Base-by-base conservation (phyloP, 2,888 invertebrate species). In the Phania funesta region DNA sequence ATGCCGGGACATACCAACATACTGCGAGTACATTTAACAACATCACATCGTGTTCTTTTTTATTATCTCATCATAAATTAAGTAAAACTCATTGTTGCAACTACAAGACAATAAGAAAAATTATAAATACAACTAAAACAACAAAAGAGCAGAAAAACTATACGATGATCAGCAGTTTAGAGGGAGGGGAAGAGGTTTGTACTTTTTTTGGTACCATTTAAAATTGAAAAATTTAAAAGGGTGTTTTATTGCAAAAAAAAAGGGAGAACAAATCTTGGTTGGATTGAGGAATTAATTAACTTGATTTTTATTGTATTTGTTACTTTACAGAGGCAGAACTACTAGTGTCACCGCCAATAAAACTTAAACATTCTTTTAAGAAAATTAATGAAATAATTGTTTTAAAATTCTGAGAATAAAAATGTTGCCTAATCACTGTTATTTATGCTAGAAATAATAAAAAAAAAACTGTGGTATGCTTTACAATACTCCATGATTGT, bases 1-100 rank as follows among this genome's bases (percentile, higher is more conserved):
- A 38, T 35, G 58, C 70, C 16, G 29, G 60, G 56, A 48, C 54
- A 70, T 24, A 68, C n/a, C 32, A 50, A 48, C 56, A 6, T 44
- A 60, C 65, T 5, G 48, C n/a, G n/a, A n/a, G n/a, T n/a, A n/a
- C 60, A 73, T 62, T 44, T 24, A 67, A 82, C 82, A 78, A 74
- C 67, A 78, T 82, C 78, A 75, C 74, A 75, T 70, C 38, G 56
- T 67, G 29, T 11, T 67, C 35, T 54, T 62, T 75, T 64, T 68
- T 78, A 56, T 38, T 68, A 74, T 74, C 82, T 78, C 70, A 70
- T 74, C 74, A 82, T 82, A 82, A 82, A 82, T 82, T 82, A 78
- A 82, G 77, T 38, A 41, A 77, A 81, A 62, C 62, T 73, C 74
- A 68, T 56, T 75, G 68, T 74, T 74, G 48, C 74, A 58, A 74